These are phyloP conservation scores for Sphenopsis melanotis DNA, from an alignment of 2,797 vertebrate species.

Conservation along the genomic window DNA sequence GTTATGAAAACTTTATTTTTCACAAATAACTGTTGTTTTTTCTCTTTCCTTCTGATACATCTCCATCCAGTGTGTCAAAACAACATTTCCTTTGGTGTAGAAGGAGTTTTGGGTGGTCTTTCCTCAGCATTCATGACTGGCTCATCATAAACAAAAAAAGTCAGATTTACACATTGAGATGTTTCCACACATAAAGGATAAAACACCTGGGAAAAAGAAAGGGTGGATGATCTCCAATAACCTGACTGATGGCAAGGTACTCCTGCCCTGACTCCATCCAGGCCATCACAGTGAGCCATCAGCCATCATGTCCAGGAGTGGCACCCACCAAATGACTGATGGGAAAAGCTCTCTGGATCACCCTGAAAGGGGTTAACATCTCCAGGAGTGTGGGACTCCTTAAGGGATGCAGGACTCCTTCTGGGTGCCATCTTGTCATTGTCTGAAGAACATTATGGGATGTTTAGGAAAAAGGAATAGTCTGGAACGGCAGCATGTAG, in stretches of 20 bases:
- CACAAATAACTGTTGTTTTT: background rate
- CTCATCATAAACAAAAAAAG: background rate
- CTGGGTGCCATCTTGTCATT: background rate
- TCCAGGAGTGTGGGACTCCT: too few relatives aligned
- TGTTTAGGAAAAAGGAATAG: background rate
- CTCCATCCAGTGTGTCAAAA: background rate
- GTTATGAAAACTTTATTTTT: background rate
- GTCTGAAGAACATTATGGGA: background rate
- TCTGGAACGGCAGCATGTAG: background rate
- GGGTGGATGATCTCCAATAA: background rate
- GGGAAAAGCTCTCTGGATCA: background rate
- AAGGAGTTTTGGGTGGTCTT: background rate
- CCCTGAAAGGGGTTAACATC: background rate
- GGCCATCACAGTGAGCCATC: background rate
- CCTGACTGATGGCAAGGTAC: fast-evolving
- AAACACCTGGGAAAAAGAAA: background rate
- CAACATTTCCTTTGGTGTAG: background rate
- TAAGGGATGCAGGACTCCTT: background rate
- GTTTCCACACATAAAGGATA: background rate
- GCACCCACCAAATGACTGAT: background rate
- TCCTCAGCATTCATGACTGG: background rate
- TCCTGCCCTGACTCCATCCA: background rate
- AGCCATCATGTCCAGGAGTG: background rate
- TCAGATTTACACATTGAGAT: background rate
- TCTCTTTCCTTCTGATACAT: background rate